Evolutionary conservation across 2,113 vertebrate genomes (phyloP), one percentile per base, ranked within the genome.

Genomic region (Otus sunia): DNA sequence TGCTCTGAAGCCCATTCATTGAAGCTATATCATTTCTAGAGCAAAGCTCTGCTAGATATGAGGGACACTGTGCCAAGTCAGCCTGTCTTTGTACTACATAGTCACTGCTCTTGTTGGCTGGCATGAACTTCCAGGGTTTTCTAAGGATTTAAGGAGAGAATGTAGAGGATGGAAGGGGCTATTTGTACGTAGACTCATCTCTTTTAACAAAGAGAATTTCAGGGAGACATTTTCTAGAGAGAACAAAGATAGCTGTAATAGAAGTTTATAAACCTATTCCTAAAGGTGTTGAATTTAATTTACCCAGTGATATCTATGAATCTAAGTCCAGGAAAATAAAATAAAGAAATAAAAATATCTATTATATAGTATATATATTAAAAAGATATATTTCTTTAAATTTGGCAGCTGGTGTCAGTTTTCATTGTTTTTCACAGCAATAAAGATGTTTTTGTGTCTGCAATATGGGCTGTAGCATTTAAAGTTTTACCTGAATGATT

Each of bases 21-120:
- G 53, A 93, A 62, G 34, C 50, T 34, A 7, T 4, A 49, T 12
- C 7, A 27, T 36, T 79, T 36, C 58, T 21, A 41, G 14, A 82
- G 16, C n/a, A 75, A 85, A 67, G 37, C 50, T 67, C 41, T 75
- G 29, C 62, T 34, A 11, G 17, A 25, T 50, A 21, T 21, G 60
- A 36, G 23, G 17, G 16, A 26, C 1, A 0, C 62, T 15, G 37
- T 36, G 62, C 92, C 87, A 94, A 75, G 22, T 5, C 64, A 87
- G 59, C 10, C 2, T 1, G 7, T 21, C 11, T 72, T 56, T 82
- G 23, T 16, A 4, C n/a, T 12, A 9, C 1, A 6, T n/a, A 45
- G 15, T 2, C 50, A 12, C 47, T 36, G 56, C 15, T 77, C n/a
- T 21, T 67, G 47, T 15, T 75, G 50, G n/a, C 23, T 19, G 5